A percentile compares a stretch with the other conserved stretches of the same genome.
phyloP scores from a whole-genome alignment of 2,113 vertebrate genomes.

The Dermatemys mawii region DNA sequence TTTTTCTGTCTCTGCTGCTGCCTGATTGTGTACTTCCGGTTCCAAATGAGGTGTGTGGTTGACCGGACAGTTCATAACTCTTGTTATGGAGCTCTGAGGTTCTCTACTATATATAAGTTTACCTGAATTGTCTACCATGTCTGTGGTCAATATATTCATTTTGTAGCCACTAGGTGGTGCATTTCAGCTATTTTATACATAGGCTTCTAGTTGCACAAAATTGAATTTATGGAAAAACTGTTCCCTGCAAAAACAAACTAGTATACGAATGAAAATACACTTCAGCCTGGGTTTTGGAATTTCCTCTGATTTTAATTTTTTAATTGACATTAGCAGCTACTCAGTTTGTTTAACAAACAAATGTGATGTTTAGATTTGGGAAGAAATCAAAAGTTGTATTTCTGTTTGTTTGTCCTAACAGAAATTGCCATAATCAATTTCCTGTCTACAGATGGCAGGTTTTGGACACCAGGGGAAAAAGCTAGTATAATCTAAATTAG shows the following conservation, averaged over 20 bases:
- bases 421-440: not conserved
- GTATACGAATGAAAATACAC: not conserved
- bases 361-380: not conserved
- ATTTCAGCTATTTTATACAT: constrained; percentile 42
- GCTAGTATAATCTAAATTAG: not conserved
- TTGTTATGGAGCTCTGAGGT: too few relatives aligned
- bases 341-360: not conserved
- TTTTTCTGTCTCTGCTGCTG: too few relatives aligned
- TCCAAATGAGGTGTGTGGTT: too few relatives aligned
- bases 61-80: too few relatives aligned
- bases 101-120: not conserved
- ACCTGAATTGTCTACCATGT: accelerated
- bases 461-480: accelerated
- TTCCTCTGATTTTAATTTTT: not conserved
- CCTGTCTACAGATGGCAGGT: not conserved
- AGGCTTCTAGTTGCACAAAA: not conserved
- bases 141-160: not conserved
- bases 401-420: not conserved
- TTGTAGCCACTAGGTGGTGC: constrained; percentile 61
- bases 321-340: not conserved
- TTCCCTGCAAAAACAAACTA: not conserved
- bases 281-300: not conserved
- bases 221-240: accelerated
- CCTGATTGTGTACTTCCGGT: too few relatives aligned
- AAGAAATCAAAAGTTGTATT: not conserved